Evolutionary conservation across 2,797 vertebrate species (phyloP).

Genomic region (Nannoperca obscura): DNA sequence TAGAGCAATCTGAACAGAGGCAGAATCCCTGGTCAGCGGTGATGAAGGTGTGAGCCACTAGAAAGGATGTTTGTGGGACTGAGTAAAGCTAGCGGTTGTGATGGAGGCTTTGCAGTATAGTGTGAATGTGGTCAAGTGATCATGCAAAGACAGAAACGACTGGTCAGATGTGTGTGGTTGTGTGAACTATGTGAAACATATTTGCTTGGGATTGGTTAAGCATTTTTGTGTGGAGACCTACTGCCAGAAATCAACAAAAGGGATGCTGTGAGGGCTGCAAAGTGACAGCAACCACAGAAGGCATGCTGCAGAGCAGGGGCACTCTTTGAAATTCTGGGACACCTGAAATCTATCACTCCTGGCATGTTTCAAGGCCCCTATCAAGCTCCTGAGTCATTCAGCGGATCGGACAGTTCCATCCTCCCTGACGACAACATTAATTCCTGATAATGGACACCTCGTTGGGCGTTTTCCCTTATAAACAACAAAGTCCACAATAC

Average conservation of each 20-base stretch:
- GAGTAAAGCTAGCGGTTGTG: neutral
- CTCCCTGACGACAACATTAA: no score
- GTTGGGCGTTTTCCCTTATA: no score
- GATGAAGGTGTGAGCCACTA: neutral
- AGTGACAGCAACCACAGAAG: neutral
- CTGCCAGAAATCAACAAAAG: neutral
- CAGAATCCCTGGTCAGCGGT: neutral
- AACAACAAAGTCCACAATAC: no score
- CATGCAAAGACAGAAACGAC: conserved; percentile 3
- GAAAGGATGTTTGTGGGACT: conserved; percentile 8
- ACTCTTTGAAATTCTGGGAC: neutral
- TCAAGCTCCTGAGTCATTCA: no score
- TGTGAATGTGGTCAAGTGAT: conserved; percentile 8
- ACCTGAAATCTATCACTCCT: no score
- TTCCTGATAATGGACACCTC: no score
- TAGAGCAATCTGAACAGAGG: neutral
- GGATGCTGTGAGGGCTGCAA: neutral
- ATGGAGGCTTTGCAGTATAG: neutral
- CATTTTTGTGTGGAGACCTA: neutral
- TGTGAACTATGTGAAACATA: neutral
- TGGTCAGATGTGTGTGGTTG: conserved; percentile 1
- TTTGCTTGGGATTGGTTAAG: neutral
- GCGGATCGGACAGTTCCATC: no score
- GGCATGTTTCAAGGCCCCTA: no score
- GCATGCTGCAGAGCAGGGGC: neutral